Base-by-base conservation (phyloP, 1,140 invertebrate species). In the Ceratina australensis region DNA sequence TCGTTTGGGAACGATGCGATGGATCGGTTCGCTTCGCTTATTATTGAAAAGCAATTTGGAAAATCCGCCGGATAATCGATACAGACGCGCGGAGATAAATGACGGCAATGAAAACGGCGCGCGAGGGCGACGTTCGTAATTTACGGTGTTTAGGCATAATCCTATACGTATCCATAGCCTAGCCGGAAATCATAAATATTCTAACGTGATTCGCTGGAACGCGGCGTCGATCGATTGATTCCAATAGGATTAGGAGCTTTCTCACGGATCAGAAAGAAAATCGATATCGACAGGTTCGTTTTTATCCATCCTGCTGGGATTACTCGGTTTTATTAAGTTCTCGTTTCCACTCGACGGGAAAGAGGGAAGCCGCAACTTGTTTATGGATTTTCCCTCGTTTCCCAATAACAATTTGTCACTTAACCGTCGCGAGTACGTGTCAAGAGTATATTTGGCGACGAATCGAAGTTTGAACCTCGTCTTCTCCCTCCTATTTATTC, bases 171-270 rank as follows among this genome's bases (percentile, higher is more conserved):
- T 47, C 54, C 28, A 56, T 66, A 50, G 20, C 18, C 18, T 66
- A 50, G 24, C 18, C 18, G n/a, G 5, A 71, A 79, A 54, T 72
- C 47, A 52, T 81, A 81, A 79, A 81, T 67, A 80, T 73, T 42
- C 47, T 10, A 20, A 22, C n/a, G 0, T 18, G 60, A 71, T 18
- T 60, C 47, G 8, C 7, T 22, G 42, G 7, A 16, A 42, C 33
- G 33, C 33, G 33, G 22, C 3, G 42, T 33, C 16, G 24, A 28
- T 50, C 60, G 52, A 61, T 67, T 22, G 22, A 47, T 49, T 79
- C 10, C 18, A 50, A 54, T 15, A 22, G 15, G 18, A 24, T 71
- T n/a, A 49, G 22, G 1, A 60, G 12, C 24, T 49, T 79, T 16
- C 26, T 7, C 28, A 12, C 3, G 18, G 56, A 50, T 24, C 26